Base-by-base conservation (phyloP, 1,140 invertebrate genomes). In the Homarus americanus region DNA sequence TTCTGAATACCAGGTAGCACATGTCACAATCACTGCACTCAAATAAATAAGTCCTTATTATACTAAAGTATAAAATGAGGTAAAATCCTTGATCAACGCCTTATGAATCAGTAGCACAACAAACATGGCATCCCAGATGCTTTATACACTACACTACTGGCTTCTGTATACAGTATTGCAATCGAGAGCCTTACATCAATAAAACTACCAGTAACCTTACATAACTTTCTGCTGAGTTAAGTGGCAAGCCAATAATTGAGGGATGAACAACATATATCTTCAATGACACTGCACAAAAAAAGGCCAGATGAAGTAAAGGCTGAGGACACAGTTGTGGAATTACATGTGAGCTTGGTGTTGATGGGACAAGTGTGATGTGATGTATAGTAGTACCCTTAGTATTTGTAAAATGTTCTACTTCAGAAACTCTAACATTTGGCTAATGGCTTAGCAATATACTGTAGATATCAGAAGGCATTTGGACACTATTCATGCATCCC, bases 51-150 rank as follows among this genome's bases (percentile, higher is more conserved):
- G 63, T 69, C 24, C 63, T 69, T 69, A 69, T 32, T 32, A 32
- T 69, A 69, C 63, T 69, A 69, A 69, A 69, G 63, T 69, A 69
- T 69, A 69, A 69, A 69, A 32, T 69, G 63, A 69, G 63, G 63
- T 69, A 69, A 69, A 69, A 69, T 69, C n/a, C 63, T 69, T 28
- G 63, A 69, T 69, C n/a, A 69, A 28, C 10, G 12, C 63, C 63
- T 69, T 32, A 9, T 2, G 9, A 15, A 5, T 69, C 7, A 69
- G 63, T 69, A 69, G 63, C 63, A 69, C 28, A 69, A 69, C 5
- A 69, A 20, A 63, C 1, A 69, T 24, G 32, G 63, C 28, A 69
- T 69, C 1, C 5, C n/a, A 32, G 63, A 69, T 10, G n/a, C 63
- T 69, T 69, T 69, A 69, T 28, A 32, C n/a, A 32, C 58, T 63